Percentiles rank a stretch among this genome's conserved stretches.
Conservation (phyloP, 2,888 invertebrate genomes). For the Erynnis tages region DNA sequence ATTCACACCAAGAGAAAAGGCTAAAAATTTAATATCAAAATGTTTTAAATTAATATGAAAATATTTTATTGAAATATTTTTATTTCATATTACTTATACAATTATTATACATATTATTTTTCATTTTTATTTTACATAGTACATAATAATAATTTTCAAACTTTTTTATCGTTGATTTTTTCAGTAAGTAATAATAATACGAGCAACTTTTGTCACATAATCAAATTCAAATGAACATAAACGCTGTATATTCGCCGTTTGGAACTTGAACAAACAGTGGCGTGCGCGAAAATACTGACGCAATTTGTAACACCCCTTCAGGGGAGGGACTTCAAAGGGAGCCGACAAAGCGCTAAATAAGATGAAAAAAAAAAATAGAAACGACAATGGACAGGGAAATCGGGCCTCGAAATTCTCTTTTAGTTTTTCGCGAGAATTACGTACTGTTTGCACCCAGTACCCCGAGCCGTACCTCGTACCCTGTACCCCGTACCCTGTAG, state of each 20-base stretch:
- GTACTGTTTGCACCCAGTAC: slow-evolving; percentile 39
- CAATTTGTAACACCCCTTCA: slow-evolving; percentile 73
- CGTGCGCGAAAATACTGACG: slow-evolving; percentile 67
- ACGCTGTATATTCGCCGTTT: slow-evolving; percentile 16
- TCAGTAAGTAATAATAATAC: no score
- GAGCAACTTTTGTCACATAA: no score
- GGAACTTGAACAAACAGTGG: slow-evolving; percentile 47
- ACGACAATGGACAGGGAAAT: slow-evolving; percentile 77
- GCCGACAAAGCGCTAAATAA: slow-evolving; percentile 81
- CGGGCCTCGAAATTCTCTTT: slow-evolving; percentile 63
- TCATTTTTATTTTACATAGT: no score
- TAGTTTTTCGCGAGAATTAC: slow-evolving; percentile 59
- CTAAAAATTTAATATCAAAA: no score
- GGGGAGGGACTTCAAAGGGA: slow-evolving; percentile 72
- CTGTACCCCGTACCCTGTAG: slow-evolving; percentile 29
- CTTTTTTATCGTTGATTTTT: no score
- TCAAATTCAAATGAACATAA: slow-evolving; percentile 13
- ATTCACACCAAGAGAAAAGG: no score
- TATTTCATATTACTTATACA: no score
- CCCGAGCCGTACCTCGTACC: neutral
- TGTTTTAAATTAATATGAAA: no score
- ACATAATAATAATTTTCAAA: no score
- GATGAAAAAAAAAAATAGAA: slow-evolving; percentile 72
- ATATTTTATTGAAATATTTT: no score
- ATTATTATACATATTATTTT: no score